Conservation (phyloP, 2,797 vertebrate genomes). For the Halcyon chelicuti region DNA sequence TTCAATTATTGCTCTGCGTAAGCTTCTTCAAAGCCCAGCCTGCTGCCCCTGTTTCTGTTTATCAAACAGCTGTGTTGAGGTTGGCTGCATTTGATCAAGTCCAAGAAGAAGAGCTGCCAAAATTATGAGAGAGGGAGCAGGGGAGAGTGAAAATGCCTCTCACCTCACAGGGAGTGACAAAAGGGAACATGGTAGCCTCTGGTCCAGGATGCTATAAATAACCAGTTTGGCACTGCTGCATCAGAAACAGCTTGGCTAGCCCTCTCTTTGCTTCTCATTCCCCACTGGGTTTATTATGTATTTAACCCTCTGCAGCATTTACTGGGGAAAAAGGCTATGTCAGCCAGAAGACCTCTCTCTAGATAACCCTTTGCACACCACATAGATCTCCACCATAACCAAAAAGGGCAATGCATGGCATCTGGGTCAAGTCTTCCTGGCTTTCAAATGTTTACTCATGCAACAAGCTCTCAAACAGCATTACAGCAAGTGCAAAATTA, state of each 20-base stretch:
- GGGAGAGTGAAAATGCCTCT: constrained; percentile 55
- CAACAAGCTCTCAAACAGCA: background rate
- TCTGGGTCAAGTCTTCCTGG: background rate
- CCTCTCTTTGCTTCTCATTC: constrained; percentile 30
- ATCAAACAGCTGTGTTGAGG: constrained; percentile 73
- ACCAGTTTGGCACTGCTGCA: constrained; percentile 51
- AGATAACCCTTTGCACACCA: background rate
- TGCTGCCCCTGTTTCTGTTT: constrained; percentile 70
- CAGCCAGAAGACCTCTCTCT: background rate
- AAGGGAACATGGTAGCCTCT: constrained; percentile 58
- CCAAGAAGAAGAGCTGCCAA: constrained; percentile 62
- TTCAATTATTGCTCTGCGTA: constrained; percentile 53
- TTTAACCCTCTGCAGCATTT: constrained; percentile 54
- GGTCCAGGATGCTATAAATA: constrained; percentile 69
- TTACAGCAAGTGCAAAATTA: background rate
- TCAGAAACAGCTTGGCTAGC: constrained; percentile 48
- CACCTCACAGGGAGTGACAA: constrained; percentile 64
- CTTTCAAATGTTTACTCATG: background rate
- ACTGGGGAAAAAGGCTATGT: background rate
- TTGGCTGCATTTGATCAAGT: constrained; percentile 56
- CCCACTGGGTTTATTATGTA: constrained; percentile 38
- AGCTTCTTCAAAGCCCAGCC: constrained; percentile 60
- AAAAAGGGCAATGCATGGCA: background rate
- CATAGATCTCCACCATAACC: background rate
- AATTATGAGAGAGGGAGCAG: constrained; percentile 51